Percentiles rank a stretch among this genome's conserved stretches.
Evolutionary conservation across 1,140 invertebrate species (phyloP).

Genomic region (Pseudomyrmex pallidus): DNA sequence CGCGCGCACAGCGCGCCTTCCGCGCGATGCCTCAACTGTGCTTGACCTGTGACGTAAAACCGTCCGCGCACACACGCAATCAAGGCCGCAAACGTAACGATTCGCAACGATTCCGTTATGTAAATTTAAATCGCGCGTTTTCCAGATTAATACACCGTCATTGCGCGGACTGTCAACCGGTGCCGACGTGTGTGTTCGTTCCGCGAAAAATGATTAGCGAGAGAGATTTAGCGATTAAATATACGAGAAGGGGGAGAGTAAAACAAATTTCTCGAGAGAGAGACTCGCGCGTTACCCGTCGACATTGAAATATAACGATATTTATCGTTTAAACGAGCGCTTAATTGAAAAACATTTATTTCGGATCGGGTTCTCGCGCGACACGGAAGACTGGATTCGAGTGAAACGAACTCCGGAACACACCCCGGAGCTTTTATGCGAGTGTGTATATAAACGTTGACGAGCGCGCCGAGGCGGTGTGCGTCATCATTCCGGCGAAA

Average conservation of each 20-base stretch:
- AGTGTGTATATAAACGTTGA: background rate
- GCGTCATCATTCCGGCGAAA: background rate
- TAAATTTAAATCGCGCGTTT: conserved; percentile 44
- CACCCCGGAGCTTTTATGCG: too few relatives aligned
- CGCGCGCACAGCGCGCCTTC: conserved; percentile 53
- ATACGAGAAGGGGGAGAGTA: background rate
- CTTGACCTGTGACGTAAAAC: conserved; percentile 72
- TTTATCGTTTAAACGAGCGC: too few relatives aligned
- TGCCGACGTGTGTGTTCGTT: background rate
- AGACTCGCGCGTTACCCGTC: background rate
- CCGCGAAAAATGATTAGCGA: background rate
- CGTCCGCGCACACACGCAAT: conserved; percentile 22
- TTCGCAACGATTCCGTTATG: conserved; percentile 54
- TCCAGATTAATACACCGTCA: conserved; percentile 1
- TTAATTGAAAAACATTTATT: too few relatives aligned
- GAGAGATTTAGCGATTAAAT: background rate
- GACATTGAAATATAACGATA: conserved; percentile 21
- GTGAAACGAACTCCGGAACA: background rate
- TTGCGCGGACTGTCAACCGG: background rate
- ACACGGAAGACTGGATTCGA: background rate
- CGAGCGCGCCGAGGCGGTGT: background rate
- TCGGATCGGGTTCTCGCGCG: background rate
- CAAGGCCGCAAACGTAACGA: conserved; percentile 61
- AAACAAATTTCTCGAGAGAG: background rate
- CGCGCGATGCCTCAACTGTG: conserved; percentile 70